Conservation (phyloP, 2,113 vertebrate species). For the Pedetes capensis region DNA sequence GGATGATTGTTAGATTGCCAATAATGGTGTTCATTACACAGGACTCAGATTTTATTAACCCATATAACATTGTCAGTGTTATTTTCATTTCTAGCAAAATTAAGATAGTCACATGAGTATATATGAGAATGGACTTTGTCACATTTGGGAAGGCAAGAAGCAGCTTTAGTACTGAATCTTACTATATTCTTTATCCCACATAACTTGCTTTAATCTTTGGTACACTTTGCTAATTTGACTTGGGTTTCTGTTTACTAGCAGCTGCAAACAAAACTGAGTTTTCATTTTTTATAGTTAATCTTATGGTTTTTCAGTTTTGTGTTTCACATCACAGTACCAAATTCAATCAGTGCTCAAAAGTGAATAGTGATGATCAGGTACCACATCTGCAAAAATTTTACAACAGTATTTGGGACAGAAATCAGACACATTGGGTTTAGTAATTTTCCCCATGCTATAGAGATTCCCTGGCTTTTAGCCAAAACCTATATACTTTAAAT, state of each 20-base stretch:
- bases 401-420: not conserved
- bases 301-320: not conserved
- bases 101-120: not conserved
- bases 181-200: not conserved
- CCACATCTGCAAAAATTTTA: not conserved
- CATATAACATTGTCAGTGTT: not conserved
- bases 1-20: not conserved
- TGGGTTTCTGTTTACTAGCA: not conserved
- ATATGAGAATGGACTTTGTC: not conserved
- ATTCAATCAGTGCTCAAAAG: not conserved
- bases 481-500: not conserved
- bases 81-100: not conserved
- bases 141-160: not conserved
- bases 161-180: not conserved
- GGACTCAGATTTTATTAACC: not conserved
- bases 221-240: not conserved
- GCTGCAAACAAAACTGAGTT: not conserved
- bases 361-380: not conserved
- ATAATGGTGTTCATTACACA: not conserved
- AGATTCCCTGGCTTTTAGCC: not conserved
- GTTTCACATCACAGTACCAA: not conserved
- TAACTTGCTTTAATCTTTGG: not conserved
- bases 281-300: not conserved
- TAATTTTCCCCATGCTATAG: not conserved
- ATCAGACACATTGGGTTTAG: not conserved